A percentile compares a stretch with the other conserved stretches of the same genome.
These are phyloP conservation scores for Mastomys coucha DNA, from an alignment of 2,113 vertebrate species.

Conservation along the genomic window DNA sequence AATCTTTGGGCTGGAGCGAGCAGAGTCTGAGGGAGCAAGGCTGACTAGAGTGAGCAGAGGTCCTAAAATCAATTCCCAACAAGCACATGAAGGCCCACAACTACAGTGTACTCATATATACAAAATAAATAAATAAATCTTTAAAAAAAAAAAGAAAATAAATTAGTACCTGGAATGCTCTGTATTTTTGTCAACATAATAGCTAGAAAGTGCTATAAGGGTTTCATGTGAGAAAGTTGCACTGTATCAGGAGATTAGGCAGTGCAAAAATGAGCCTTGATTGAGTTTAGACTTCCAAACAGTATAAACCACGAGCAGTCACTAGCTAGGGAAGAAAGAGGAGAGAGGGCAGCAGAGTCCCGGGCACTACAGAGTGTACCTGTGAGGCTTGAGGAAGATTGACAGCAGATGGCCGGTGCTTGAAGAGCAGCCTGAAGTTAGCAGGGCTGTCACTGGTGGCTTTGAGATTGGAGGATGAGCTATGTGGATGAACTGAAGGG, in stretches of 20 bases:
- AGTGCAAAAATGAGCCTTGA: too few relatives aligned
- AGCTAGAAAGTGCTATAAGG: too few relatives aligned
- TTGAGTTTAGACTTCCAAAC: neutral
- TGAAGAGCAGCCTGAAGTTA: neutral
- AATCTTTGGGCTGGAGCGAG: too few relatives aligned
- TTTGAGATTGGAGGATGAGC: neutral
- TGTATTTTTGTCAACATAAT: accelerated
- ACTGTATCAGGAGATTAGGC: neutral
- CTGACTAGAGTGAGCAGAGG: too few relatives aligned
- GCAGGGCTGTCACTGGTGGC: accelerated
- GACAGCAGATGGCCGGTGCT: accelerated
- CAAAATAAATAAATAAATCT: too few relatives aligned
- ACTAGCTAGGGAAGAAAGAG: too few relatives aligned
- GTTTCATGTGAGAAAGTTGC: neutral
- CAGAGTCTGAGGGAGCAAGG: too few relatives aligned
- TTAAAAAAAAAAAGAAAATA: too few relatives aligned
- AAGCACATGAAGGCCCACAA: too few relatives aligned
- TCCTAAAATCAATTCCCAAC: too few relatives aligned
- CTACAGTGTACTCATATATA: too few relatives aligned
- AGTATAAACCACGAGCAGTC: accelerated
- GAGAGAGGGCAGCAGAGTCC: neutral
- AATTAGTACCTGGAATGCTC: too few relatives aligned
- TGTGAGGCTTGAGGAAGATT: accelerated
- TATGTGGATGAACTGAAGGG: accelerated
- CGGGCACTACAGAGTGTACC: accelerated